Base-by-base conservation (phyloP, 2,888 invertebrate species). In the Furcula furcula region DNA sequence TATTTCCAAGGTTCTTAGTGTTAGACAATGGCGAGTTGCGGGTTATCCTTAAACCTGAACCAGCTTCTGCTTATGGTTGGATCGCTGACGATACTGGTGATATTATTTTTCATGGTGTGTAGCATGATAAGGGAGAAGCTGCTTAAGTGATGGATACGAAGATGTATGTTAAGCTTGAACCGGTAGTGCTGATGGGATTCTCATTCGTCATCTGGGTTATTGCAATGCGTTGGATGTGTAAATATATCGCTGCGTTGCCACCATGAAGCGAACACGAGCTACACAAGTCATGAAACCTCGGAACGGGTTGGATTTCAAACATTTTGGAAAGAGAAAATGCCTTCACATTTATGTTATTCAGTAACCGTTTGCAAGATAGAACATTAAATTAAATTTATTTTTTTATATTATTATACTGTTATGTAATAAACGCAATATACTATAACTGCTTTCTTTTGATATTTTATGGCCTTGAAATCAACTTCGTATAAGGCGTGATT, bases 191-290 rank as follows among this genome's bases (percentile, higher is more conserved):
- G 0, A 13, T 65, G 0, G 50, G 55, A 23, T 69, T 73, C 14
- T 54, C 70, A 2, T 76, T 75, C 29, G 23, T 72, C 2, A 26
- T 76, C 21, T 75, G 71, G 75, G 31, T 75, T 0, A 51, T 76
- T 1, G 49, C 60, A 0, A 60, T 76, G 63, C 31, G 59, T 21
- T 68, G 40, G 34, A 59, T 76, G 48, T 57, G 65, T 15, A 67
- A 70, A 35, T 74, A 76, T 32, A n/a, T 77, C 0, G 36, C 23
- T n/a, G 45, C 37, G 6, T 43, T 10, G 7, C 21, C 21, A 21
- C 10, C 5, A 10, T 5, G 3, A 2, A 19, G 9, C n/a, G n/a
- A n/a, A n/a, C n/a, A n/a, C n/a, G n/a, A n/a, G n/a, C n/a, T n/a
- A n/a, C n/a, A n/a, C n/a, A n/a, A 21, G 14, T 14, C 14, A 26